These are phyloP conservation scores for Argopecten irradians DNA, from an alignment of 1,140 invertebrate genomes.

Conservation along the genomic window DNA sequence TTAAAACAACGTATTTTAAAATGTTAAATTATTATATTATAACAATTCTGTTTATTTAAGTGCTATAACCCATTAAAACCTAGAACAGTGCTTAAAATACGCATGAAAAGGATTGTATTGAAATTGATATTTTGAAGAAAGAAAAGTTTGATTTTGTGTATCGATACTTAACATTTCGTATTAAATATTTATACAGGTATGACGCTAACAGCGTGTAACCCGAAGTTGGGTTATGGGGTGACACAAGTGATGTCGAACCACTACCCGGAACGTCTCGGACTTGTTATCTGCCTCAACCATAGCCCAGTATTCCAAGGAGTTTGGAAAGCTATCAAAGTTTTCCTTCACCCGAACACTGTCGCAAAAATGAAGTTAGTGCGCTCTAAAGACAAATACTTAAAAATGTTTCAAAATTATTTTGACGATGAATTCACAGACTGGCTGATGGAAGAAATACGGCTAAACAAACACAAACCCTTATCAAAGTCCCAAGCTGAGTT, in stretches of 20 bases:
- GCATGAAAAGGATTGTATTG: too few relatives aligned
- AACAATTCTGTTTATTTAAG: too few relatives aligned
- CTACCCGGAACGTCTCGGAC: slow-evolving; percentile 74
- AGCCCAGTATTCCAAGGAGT: slow-evolving; percentile 73
- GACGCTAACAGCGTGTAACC: slow-evolving; percentile 73
- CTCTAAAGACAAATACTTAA: slow-evolving; percentile 64
- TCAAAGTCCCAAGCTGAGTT: slow-evolving; percentile 66
- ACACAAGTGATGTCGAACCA: slow-evolving; percentile 69
- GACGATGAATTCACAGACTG: slow-evolving; percentile 67
- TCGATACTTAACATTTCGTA: not conserved
- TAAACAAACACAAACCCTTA: slow-evolving; percentile 69
- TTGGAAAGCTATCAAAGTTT: slow-evolving; percentile 73
- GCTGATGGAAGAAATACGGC: slow-evolving; percentile 71
- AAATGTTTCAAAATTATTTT: slow-evolving; percentile 67
- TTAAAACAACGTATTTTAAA: too few relatives aligned
- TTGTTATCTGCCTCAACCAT: slow-evolving; percentile 73
- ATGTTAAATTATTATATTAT: too few relatives aligned
- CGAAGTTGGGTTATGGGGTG: slow-evolving; percentile 70
- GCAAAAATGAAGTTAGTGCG: slow-evolving; percentile 68
- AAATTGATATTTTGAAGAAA: too few relatives aligned
- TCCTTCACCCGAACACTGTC: slow-evolving; percentile 68
- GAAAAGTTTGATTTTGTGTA: too few relatives aligned
- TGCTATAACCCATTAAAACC: too few relatives aligned
- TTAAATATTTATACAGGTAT: slow-evolving; percentile 66
- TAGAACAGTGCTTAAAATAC: too few relatives aligned